Percentiles rank a stretch among this genome's conserved stretches.
These are phyloP conservation scores for Petrocephalus schoutedeni DNA, from an alignment of 2,797 vertebrate genomes.

Conservation along the genomic window DNA sequence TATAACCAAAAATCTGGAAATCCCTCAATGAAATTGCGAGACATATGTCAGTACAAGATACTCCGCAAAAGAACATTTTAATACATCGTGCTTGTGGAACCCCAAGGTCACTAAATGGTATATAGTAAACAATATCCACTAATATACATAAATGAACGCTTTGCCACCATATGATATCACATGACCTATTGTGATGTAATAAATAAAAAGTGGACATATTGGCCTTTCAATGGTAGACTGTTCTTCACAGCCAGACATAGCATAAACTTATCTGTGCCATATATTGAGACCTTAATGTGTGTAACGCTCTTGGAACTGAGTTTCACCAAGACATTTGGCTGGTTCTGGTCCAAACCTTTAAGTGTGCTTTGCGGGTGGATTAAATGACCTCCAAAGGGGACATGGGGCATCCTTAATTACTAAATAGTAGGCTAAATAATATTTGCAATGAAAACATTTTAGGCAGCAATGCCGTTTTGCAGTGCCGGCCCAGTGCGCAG, in stretches of 20 bases:
- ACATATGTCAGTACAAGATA: background rate
- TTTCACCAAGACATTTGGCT: background rate
- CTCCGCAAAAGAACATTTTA: background rate
- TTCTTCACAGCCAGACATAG: background rate
- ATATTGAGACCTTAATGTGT: background rate
- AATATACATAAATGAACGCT: background rate
- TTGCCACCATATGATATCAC: background rate
- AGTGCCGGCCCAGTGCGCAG: background rate
- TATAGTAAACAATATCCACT: background rate
- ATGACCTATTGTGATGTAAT: background rate
- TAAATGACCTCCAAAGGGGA: background rate
- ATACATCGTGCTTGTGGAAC: background rate
- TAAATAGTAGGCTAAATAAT: conserved; percentile 17
- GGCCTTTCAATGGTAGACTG: background rate
- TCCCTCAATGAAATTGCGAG: background rate
- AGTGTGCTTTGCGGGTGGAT: conserved; percentile 18
- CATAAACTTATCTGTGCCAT: background rate
- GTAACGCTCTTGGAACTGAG: background rate
- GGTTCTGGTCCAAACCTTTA: conserved; percentile 18
- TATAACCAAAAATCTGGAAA: background rate
- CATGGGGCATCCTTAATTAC: conserved; percentile 19
- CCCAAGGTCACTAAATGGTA: background rate
- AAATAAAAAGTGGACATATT: background rate
- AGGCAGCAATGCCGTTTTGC: conserved; percentile 21
- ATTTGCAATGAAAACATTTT: conserved; percentile 32